Conservation (phyloP, 2,888 invertebrate species). For the Leptothorax acervorum region DNA sequence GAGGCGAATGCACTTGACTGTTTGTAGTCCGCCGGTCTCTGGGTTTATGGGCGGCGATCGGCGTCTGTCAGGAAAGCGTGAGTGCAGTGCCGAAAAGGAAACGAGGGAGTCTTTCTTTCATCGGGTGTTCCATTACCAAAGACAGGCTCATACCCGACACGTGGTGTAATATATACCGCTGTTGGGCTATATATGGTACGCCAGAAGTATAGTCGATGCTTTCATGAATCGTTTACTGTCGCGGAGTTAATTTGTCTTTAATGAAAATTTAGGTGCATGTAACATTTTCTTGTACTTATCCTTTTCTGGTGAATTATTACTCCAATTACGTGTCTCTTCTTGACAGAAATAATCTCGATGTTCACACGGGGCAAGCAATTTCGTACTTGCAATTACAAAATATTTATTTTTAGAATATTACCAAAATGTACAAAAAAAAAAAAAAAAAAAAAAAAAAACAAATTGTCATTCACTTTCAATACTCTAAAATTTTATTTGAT, state of each 20-base stretch:
- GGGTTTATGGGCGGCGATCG: constrained; percentile 50
- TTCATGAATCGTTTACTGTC: constrained; percentile 5
- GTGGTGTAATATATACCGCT: constrained; percentile 61
- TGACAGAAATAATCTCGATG: neutral
- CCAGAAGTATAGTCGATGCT: neutral
- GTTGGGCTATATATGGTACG: constrained; percentile 1
- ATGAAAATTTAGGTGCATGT: constrained; percentile 17
- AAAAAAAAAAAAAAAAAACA: neutral
- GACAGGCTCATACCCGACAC: constrained; percentile 59
- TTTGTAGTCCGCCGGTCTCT: neutral
- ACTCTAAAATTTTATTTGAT: neutral
- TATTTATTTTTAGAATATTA: constrained; percentile 15
- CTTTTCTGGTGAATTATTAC: neutral
- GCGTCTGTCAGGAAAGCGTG: neutral
- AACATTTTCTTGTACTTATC: neutral
- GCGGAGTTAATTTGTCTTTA: constrained; percentile 1
- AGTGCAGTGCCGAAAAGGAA: constrained; percentile 57
- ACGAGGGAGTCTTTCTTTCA: constrained; percentile 59
- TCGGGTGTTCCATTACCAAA: constrained; percentile 69
- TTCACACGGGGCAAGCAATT: neutral
- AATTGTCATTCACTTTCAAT: neutral
- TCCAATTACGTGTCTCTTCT: neutral
- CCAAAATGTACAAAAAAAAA: neutral
- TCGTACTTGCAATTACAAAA: neutral
- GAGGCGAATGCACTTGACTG: constrained; percentile 16